A percentile compares a stretch with the other conserved stretches of the same genome.
Evolutionary conservation across 2,797 vertebrate species (phyloP).

Genomic region (Knipowitschia caucasica): DNA sequence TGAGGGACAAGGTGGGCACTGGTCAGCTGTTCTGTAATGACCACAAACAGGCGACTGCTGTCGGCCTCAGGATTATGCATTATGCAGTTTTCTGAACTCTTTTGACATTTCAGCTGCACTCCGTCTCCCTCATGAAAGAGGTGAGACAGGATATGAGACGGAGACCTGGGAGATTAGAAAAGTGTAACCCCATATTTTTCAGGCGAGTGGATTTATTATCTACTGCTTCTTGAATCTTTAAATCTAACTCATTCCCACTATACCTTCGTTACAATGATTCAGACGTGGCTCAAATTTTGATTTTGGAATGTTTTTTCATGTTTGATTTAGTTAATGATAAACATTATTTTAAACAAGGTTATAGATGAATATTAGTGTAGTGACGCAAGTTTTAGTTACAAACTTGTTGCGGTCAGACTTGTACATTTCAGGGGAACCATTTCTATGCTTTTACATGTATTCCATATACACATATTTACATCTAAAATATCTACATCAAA

Average conservation of each 20-base stretch:
- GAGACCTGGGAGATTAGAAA: slow-evolving; percentile 1
- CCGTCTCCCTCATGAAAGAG: slow-evolving; percentile 10
- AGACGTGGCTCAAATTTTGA: neutral
- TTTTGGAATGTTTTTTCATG: too few species aligned
- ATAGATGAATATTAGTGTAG: too few species aligned
- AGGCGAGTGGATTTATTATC: neutral
- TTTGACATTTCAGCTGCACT: slow-evolving; percentile 38
- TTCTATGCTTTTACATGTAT: neutral
- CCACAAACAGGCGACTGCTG: slow-evolving; percentile 59
- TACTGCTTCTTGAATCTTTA: neutral
- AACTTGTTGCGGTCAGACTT: slow-evolving; percentile 1
- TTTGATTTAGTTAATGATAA: too few species aligned
- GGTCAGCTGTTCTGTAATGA: slow-evolving; percentile 63
- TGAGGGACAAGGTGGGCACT: slow-evolving; percentile 53
- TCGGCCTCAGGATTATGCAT: slow-evolving; percentile 46
- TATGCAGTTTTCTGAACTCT: slow-evolving; percentile 32
- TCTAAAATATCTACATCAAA: neutral
- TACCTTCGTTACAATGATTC: neutral
- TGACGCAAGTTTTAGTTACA: too few species aligned
- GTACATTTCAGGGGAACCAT: neutral
- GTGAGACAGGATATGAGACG: neutral
- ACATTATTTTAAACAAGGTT: too few species aligned
- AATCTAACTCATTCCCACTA: slow-evolving; percentile 1
- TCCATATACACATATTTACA: neutral
- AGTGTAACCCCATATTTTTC: slow-evolving; percentile 3